These are phyloP conservation scores for Porites rus DNA, from an alignment of 92 coral and sea anemone species.

Conservation along the genomic window DNA sequence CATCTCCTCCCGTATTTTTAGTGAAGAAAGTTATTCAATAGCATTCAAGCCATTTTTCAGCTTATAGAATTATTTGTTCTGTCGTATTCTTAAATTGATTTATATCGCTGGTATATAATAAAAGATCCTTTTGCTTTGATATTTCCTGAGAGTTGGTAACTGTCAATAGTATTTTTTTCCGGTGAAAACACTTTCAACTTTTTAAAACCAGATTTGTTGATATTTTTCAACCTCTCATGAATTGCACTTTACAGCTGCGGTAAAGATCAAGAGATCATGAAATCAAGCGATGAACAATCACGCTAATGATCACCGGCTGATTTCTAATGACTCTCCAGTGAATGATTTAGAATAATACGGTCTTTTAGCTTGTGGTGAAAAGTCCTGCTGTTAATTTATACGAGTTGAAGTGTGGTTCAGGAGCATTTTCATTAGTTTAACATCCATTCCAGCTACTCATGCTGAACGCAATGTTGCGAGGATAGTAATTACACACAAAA, in stretches of 20 bases:
- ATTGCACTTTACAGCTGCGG: conserved; percentile 20
- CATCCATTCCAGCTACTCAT: too few relatives aligned
- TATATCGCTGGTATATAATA: background rate
- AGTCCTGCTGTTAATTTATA: background rate
- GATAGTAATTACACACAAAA: too few relatives aligned
- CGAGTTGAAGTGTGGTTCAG: background rate
- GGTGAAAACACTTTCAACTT: background rate
- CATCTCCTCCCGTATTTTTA: background rate
- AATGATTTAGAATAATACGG: conserved; percentile 10
- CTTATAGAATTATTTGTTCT: background rate
- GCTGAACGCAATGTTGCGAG: too few relatives aligned
- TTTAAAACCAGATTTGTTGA: background rate
- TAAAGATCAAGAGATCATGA: background rate
- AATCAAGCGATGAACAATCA: conserved; percentile 4
- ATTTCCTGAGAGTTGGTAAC: background rate
- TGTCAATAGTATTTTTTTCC: background rate
- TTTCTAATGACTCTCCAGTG: background rate
- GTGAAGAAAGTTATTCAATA: background rate
- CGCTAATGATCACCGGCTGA: conserved; percentile 10
- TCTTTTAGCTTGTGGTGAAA: background rate
- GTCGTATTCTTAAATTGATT: conserved; percentile 7
- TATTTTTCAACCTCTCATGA: conserved; percentile 17
- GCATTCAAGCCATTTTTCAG: background rate
- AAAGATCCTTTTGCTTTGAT: background rate
- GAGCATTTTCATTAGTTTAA: background rate